Base-by-base conservation (phyloP, 1,140 invertebrate genomes). In the Drosophila ogumai region DNA sequence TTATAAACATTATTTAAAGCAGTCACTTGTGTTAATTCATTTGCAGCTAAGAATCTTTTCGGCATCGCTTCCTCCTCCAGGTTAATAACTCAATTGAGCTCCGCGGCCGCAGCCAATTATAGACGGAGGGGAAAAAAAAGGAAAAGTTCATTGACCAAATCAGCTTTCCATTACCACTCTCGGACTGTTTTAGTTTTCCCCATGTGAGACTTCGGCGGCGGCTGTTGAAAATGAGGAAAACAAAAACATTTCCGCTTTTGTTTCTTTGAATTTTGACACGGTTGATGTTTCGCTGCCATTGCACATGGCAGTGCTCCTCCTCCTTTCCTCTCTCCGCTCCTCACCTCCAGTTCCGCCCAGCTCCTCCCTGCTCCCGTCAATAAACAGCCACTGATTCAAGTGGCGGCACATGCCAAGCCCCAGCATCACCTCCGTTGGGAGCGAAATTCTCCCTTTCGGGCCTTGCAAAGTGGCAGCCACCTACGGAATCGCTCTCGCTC, bases 191-290 rank as follows among this genome's bases (percentile, higher is more conserved):
- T 82, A 77, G 79, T 80, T 87, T 75, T 76, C 75, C 44, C 46
- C 59, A 63, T 80, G 66, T 58, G 52, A 38, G 52, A 34, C 32
- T 22, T 22, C 3, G 50, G 49, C 17, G 74, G 54, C 69, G 36
- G 81, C 76, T 64, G 84, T 79, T 88, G 82, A 87, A 87, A 87
- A 88, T 88, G 77, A 84, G 68, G 76, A 84, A 88, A 87, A 73
- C 84, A 82, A 88, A 65, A 87, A 90, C 84, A 88, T 87, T 88
- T 87, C 84, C 84, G 84, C 84, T 87, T 87, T 87, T 88, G 84
- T 88, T 87, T 88, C 84, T 87, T 84, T 88, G 84, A 87, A 87
- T 87, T 84, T 88, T 80, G 73, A 87, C 84, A 87, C 72, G 84
- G 66, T 74, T 61, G 76, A 69, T 66, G 75, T 75, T 58, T 77